Percentiles rank a stretch among this genome's conserved stretches.
phyloP scores from a whole-genome alignment of 30 jellyfish, hydroid and myxozoan genomes.

The Mastigias papua region DNA sequence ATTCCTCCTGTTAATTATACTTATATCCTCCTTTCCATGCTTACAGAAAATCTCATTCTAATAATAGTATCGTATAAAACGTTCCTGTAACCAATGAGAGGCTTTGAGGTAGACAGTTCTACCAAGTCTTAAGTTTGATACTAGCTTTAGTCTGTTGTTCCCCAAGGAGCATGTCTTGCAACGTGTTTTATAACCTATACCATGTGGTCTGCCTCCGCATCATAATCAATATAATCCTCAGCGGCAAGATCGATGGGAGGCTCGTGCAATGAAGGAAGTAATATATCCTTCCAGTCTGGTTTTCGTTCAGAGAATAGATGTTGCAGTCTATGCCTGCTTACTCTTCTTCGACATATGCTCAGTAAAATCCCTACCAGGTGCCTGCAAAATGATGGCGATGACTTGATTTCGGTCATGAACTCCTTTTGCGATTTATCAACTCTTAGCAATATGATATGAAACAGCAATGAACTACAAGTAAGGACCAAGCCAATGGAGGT shows the following conservation, averaged over 20 bases:
- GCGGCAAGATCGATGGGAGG: slow-evolving; percentile 76
- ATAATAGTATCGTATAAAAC: neutral
- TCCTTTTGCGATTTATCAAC: slow-evolving; percentile 73
- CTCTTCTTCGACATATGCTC: slow-evolving; percentile 32
- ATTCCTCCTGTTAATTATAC: neutral
- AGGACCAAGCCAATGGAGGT: slow-evolving; percentile 24
- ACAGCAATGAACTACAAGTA: slow-evolving; percentile 1
- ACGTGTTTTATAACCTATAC: too few species aligned
- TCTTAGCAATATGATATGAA: slow-evolving; percentile 47
- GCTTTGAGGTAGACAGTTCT: too few species aligned
- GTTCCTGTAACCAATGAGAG: too few species aligned
- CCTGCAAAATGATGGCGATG: slow-evolving; percentile 19
- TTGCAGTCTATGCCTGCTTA: slow-evolving; percentile 65
- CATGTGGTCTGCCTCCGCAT: slow-evolving; percentile 60
- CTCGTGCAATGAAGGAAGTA: slow-evolving; percentile 77
- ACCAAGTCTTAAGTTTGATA: too few species aligned
- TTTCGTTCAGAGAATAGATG: slow-evolving; percentile 69
- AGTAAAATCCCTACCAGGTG: slow-evolving; percentile 7
- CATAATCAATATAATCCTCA: slow-evolving; percentile 73
- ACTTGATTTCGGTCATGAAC: slow-evolving; percentile 18
- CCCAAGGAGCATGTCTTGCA: too few species aligned
- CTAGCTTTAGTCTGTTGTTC: too few species aligned
- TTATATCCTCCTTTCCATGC: too few species aligned
- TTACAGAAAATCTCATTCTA: neutral
- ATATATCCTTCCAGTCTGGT: slow-evolving; percentile 57